Evolutionary conservation across 2,113 vertebrate species (phyloP).

Genomic region (Ailuropoda melanoleuca): DNA sequence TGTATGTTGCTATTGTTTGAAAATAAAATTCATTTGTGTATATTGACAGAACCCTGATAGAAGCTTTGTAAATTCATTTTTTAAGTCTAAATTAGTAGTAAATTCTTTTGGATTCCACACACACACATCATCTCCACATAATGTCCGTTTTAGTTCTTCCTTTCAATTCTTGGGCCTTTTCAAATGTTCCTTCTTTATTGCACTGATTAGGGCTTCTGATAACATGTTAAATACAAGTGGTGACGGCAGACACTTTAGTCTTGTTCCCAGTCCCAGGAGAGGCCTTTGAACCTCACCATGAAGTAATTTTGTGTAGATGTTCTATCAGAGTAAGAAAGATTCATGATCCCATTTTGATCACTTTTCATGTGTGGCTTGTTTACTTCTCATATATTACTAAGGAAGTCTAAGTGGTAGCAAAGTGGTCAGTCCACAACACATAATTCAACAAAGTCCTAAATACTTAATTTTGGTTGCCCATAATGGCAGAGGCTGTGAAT

Average conservation of each 20-base stretch:
- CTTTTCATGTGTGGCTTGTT: neutral
- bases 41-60: neutral
- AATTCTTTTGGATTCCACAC: neutral
- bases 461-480: neutral
- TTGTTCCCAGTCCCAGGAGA: neutral
- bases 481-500: neutral
- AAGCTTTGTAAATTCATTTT: neutral
- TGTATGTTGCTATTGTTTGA: neutral
- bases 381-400: too few relatives aligned
- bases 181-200: neutral
- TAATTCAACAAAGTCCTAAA: neutral
- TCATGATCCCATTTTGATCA: neutral
- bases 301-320: neutral
- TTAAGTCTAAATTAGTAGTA: neutral
- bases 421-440: neutral
- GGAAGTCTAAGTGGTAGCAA: neutral
- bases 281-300: neutral
- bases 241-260: neutral
- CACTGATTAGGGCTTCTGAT: neutral
- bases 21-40: neutral
- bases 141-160: neutral
- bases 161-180: neutral
- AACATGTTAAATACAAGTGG: neutral
- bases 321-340: neutral
- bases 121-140: neutral